Percentiles rank a stretch among this genome's conserved stretches.
Conservation (phyloP, 2,113 vertebrate species). For the Clarias macrocephalus region DNA sequence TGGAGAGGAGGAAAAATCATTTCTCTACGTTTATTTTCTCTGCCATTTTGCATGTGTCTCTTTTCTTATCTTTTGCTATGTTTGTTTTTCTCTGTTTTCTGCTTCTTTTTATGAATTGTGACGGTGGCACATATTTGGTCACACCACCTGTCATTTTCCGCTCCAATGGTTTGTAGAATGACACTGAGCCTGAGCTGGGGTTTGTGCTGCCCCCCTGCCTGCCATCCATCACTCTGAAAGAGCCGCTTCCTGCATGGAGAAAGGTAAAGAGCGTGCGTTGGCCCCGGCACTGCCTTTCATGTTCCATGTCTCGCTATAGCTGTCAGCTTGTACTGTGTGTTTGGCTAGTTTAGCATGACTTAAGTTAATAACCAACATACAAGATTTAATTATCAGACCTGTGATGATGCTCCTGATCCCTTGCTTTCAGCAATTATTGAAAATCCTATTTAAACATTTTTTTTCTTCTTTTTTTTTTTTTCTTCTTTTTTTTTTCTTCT, state of each 20-base stretch:
- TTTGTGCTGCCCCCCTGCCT: slow-evolving; percentile 74
- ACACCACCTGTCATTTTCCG: slow-evolving; percentile 49
- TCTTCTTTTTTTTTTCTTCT: background rate
- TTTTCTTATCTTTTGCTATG: slow-evolving; percentile 49
- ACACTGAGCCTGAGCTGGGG: slow-evolving; percentile 82
- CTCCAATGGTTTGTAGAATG: slow-evolving; percentile 70
- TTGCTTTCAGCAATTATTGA: background rate
- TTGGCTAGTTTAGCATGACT: background rate
- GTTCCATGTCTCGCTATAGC: slow-evolving; percentile 44
- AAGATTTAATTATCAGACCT: background rate
- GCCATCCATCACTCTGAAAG: slow-evolving; percentile 71
- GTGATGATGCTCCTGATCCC: background rate
- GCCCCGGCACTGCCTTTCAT: background rate
- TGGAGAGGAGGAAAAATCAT: background rate
- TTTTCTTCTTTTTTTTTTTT: background rate
- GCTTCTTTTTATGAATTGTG: slow-evolving; percentile 55
- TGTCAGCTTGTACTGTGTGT: background rate
- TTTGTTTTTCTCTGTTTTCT: slow-evolving; percentile 60
- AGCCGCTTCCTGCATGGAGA: slow-evolving; percentile 90
- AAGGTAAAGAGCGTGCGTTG: slow-evolving; percentile 81
- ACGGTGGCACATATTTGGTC: slow-evolving; percentile 57
- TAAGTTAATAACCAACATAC: background rate
- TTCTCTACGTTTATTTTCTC: slow-evolving; percentile 38
- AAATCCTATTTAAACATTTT: background rate
- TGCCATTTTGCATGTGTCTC: slow-evolving; percentile 41